These are phyloP conservation scores for Cardinalis cardinalis DNA, from an alignment of 2,113 vertebrate genomes.

Conservation along the genomic window DNA sequence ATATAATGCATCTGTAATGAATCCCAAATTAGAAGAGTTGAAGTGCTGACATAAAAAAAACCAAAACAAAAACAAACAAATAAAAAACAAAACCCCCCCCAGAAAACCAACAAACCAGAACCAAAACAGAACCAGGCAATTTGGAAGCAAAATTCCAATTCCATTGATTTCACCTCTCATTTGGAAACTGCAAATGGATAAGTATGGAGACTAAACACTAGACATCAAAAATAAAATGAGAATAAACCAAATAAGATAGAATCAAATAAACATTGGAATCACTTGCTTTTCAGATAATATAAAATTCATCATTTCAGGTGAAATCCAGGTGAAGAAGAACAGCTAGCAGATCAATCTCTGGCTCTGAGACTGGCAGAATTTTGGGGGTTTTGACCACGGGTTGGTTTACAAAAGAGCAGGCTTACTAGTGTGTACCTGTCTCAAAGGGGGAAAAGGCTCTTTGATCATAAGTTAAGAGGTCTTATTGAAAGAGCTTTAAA, in stretches of 20 bases:
- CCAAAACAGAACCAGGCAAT: not conserved
- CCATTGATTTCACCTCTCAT: not conserved
- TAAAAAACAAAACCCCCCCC: not conserved
- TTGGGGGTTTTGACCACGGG: not conserved
- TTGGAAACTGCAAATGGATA: not conserved
- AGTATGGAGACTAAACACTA: not conserved
- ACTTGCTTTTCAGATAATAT: not conserved
- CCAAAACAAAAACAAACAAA: not conserved
- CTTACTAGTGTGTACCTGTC: not conserved
- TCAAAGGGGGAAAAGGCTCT: not conserved
- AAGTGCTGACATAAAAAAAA: not conserved
- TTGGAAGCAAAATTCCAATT: not conserved
- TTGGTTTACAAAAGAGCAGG: not conserved
- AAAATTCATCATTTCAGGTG: not conserved
- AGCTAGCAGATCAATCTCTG: not conserved
- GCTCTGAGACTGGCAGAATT: not conserved
- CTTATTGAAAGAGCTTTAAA: not conserved
- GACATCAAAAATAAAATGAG: not conserved
- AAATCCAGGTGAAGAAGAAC: not conserved
- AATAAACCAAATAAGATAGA: not conserved
- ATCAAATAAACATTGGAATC: not conserved
- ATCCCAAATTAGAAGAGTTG: not conserved
- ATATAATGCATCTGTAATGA: not conserved
- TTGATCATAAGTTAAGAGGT: not conserved
- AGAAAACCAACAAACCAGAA: not conserved